Base-by-base conservation (phyloP, 2,797 vertebrate species). In the Catostomus latipinnis region DNA sequence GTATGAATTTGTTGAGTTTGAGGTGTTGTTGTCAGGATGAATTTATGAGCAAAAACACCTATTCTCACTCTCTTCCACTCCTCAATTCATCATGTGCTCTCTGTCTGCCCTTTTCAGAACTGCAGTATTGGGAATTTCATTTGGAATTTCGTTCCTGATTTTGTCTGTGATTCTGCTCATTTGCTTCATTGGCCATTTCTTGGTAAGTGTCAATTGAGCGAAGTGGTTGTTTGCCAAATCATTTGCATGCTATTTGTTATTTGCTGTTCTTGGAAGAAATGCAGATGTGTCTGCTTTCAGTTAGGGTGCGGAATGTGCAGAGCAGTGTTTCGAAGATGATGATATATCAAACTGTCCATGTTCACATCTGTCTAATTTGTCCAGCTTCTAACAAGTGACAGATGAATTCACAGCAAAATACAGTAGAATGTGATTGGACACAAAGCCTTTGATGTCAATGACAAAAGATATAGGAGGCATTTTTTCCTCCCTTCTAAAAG, bases 101-200 rank as follows among this genome's bases (percentile, higher is more conserved):
- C 6, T 61, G 7, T 78, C 22, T 71, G 6, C 71, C 58, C 53
- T 14, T 71, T 92, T 63, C 85, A 99, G 97, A 90, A 98, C 96
- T 1, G 92, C 96, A 84, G 85, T 95, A 85, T 91, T 99, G 68
- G 97, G 96, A 87, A 94, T 98, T 87, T 99, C 97, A 78, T 99
- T 98, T 62, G 97, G 97, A 82, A 88, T 93, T 81, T 94, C 97
- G 0, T 99, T 97, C 88, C 91, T 98, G 80, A 86, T 96, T 10
- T 83, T 99, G 81, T 95, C 94, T 88, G 90, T 96, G 83, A 98
- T 98, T 92, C 94, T 99, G 76, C 93, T 97, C 78, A 92, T 97
- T 86, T 99, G 97, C 92, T 98, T 98, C 46, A 94, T 96, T 76
- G 96, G 96, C 84, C 97, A 97, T 86, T 94, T 99, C 77, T 87